Conservation (phyloP, 2,797 vertebrate species). For the Coccyzus lansbergi region DNA sequence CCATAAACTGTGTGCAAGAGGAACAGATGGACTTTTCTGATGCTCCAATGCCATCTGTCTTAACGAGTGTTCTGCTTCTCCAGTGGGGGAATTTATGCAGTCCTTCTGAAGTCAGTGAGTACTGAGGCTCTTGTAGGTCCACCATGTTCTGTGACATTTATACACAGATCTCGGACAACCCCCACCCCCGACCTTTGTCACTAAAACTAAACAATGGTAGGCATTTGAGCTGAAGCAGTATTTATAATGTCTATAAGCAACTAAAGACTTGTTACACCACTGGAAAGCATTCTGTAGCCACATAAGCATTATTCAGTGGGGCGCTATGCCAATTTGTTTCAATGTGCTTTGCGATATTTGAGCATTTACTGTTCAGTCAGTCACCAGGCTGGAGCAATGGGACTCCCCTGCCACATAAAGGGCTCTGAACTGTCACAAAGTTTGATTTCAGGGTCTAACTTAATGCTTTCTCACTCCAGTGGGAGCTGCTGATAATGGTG, state of each 20-base stretch:
- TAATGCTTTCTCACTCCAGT: background rate
- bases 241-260: background rate
- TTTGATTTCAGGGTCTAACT: background rate
- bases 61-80: background rate
- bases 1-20: background rate
- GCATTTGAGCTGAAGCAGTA: background rate
- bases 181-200: background rate
- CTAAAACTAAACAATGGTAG: background rate
- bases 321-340: background rate
- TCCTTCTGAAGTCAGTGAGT: background rate
- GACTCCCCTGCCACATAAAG: background rate
- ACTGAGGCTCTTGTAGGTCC: background rate
- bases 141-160: background rate
- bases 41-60: rapidly evolving
- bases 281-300: background rate
- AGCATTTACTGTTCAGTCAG: background rate
- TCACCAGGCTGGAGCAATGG: background rate
- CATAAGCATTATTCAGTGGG: background rate
- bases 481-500: background rate
- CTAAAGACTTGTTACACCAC: background rate
- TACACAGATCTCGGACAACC: background rate
- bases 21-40: background rate
- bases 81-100: background rate
- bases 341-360: background rate
- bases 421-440: background rate